Base-by-base conservation (phyloP, 2,113 vertebrate genomes). In the Perccottus glenii region DNA sequence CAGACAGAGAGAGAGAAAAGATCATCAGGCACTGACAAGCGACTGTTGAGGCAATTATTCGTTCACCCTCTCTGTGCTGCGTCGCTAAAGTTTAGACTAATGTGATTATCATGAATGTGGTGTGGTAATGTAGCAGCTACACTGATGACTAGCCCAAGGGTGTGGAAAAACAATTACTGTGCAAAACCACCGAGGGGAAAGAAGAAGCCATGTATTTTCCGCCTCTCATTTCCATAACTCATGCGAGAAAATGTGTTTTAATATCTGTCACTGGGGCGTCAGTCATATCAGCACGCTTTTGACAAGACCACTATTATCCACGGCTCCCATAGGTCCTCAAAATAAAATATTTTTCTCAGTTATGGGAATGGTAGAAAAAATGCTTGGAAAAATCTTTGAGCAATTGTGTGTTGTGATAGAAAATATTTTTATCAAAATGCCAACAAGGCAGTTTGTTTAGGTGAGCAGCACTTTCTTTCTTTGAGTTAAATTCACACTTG, bases 101-200 rank as follows among this genome's bases (percentile, higher is more conserved):
- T 87, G 80, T 81, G 73, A 76, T 80, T 80, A 83, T 83, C 63
- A 64, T 63, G 75, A 86, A 83, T 78, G 70, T 87, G 75, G 77
- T 81, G 83, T 60, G 65, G 78, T 33, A 75, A 84, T 80, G 80
- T 79, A 67, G 82, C 82, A 67, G 74, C 67, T 68, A 69, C 71
- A 58, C 80, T 86, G 87, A 90, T 87, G 83, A 87, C 78, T 86
- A 44, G 85, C 86, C 78, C 75, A 67, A 75, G 74, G 88, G 71
- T 82, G 72, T 71, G 77, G 78, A 85, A 86, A 88, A 85, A 88
- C 86, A 85, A 85, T 86, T 75, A 85, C 70, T 82, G 76, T 85
- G 86, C 67, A 78, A 84, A 79, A 79, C 59, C 77, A 83, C 78
- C 67, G n/a, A 42, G 59, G 76, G 81, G 73, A 80, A 73, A 55